Base-by-base conservation (phyloP, 2,113 vertebrate species). In the Cololabis saira region DNA sequence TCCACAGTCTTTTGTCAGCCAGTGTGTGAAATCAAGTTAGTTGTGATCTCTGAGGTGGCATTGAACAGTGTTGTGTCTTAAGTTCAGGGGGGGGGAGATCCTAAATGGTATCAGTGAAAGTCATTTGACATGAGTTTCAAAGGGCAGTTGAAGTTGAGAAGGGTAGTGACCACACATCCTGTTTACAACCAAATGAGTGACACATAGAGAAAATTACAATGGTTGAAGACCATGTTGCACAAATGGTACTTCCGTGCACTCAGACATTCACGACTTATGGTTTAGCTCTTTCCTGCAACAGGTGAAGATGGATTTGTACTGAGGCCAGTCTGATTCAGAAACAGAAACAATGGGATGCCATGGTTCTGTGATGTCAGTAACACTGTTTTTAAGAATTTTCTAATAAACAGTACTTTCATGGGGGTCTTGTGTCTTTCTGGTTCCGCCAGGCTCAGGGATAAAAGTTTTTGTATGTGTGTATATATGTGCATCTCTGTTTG, bases 131-230 rank as follows among this genome's bases (percentile, higher is more conserved):
- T 54, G 16, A 45, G 51, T 43, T 52, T 55, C 33, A 53, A 17
- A 33, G 71, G 64, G 33, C 59, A 51, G 40, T 53, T 27, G 40
- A 78, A 65, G 76, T 75, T 69, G 67, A 66, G 73, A 12, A 44
- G 61, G 45, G 60, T 13, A 54, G 49, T 80, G 76, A 83, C 80
- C 86, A 58, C 67, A 88, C 83, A 88, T 92, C 90, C 91, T 90
- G 89, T 89, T 90, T 88, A 85, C 77, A 74, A 61, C 61, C 48
- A 52, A 67, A 61, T 81, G 71, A 86, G 74, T 76, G 22, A 80
- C 33, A 84, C 86, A 72, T 72, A 71, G 59, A 52, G 27, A 74
- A 61, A 68, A 55, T 45, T 55, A 48, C 18, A 49, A 69, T 54
- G 52, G 57, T 30, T 61, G 45, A 51, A 40, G 66, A 71, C 16